These are phyloP conservation scores for Capra hircus DNA, from an alignment of 2,113 vertebrate species.

Conservation along the genomic window DNA sequence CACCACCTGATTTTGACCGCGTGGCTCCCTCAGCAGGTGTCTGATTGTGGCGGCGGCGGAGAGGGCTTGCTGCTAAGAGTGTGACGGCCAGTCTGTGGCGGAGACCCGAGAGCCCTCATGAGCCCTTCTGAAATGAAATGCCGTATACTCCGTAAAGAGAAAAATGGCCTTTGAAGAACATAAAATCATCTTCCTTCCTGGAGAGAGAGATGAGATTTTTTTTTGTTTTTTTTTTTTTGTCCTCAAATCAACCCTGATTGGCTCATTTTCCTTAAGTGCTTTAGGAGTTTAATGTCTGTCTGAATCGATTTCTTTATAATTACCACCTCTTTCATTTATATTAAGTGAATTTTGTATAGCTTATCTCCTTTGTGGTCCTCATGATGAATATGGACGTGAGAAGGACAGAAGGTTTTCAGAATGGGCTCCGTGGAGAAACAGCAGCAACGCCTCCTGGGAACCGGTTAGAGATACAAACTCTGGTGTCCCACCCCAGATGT, in stretches of 20 bases:
- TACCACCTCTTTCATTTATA: background rate
- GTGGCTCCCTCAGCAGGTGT: conserved; percentile 4
- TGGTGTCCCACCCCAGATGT: background rate
- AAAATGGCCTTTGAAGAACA: conserved; percentile 36
- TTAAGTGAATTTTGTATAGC: background rate
- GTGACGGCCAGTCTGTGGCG: background rate
- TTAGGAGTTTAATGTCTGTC: conserved; percentile 12
- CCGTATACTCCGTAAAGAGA: conserved; percentile 1
- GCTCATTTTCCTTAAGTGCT: background rate
- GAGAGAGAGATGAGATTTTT: background rate
- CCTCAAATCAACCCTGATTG: conserved; percentile 19
- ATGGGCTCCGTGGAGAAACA: background rate
- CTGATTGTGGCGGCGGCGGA: conserved; percentile 36
- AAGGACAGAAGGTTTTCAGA: background rate
- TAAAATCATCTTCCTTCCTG: conserved; percentile 24
- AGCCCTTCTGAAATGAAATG: conserved; percentile 45
- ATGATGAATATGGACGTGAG: background rate
- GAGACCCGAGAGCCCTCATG: conserved; percentile 28
- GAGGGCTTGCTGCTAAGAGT: background rate
- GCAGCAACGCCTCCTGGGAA: background rate
- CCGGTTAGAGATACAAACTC: background rate
- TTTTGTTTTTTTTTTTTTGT: background rate
- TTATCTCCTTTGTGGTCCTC: background rate
- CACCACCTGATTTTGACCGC: conserved; percentile 5
- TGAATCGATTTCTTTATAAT: background rate